phyloP scores from a whole-genome alignment of 2,113 vertebrate genomes.

The Chloebia gouldiae region DNA sequence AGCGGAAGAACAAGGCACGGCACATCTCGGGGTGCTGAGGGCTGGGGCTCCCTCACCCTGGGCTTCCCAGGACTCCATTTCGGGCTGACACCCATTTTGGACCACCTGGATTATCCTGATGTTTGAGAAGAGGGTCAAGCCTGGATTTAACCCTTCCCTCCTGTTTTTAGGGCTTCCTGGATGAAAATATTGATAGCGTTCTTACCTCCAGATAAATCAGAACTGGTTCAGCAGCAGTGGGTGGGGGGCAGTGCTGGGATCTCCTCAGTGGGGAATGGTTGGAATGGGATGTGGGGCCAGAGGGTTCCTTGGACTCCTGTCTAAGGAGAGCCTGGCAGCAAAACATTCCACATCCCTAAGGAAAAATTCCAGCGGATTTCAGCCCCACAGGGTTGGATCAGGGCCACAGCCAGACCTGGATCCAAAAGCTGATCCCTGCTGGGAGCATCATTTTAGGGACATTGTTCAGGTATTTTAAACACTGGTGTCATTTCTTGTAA shows the following conservation, averaged over 20 bases:
- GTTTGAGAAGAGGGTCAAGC: background rate
- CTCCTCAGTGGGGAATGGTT: background rate
- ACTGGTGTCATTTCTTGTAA: background rate
- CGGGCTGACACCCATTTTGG: rapidly evolving
- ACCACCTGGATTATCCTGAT: background rate
- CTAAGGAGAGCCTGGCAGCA: background rate
- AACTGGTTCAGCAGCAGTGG: background rate
- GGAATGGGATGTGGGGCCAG: background rate
- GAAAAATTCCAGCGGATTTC: background rate
- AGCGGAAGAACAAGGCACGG: constrained; percentile 83
- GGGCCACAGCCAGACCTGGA: background rate
- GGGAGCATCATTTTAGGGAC: background rate
- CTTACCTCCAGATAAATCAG: background rate
- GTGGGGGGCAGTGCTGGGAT: background rate
- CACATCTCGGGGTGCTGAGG: constrained; percentile 88
- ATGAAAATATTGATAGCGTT: background rate
- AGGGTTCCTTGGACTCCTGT: background rate
- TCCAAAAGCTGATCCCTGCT: background rate
- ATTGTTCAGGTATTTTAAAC: background rate
- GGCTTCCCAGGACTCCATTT: background rate
- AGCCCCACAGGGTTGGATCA: background rate
- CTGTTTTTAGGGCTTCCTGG: background rate
- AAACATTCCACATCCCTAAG: rapidly evolving
- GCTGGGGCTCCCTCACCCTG: background rate
- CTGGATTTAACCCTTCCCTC: background rate